Conservation (phyloP, 2,797 vertebrate species). For the Tinamus major region DNA sequence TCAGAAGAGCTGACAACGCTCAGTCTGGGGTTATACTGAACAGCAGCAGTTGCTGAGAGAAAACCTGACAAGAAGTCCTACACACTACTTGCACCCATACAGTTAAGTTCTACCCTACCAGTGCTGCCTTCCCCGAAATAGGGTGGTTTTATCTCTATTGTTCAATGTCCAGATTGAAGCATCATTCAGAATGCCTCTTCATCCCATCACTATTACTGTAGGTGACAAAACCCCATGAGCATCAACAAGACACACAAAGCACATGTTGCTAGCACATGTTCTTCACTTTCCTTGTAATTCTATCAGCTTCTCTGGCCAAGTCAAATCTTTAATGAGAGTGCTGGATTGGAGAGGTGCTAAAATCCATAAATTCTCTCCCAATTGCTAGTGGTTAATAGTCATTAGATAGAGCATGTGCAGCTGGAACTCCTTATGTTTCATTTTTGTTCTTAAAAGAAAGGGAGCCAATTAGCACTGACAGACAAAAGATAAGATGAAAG, state of each 20-base stretch:
- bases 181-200: background rate
- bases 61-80: background rate
- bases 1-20: background rate
- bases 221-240: background rate
- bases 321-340: conserved; percentile 46
- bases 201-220: background rate
- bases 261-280: conserved; percentile 26
- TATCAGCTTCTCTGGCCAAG: conserved; percentile 6
- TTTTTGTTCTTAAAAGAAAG: conserved; percentile 70
- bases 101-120: too few relatives aligned
- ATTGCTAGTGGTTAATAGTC: conserved; percentile 55
- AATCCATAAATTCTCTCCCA: conserved; percentile 61
- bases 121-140: too few relatives aligned
- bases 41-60: background rate
- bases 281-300: conserved; percentile 55
- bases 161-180: background rate
- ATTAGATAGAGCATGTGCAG: background rate
- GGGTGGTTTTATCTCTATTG: too few relatives aligned
- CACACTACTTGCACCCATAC: too few relatives aligned
- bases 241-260: background rate
- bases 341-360: conserved; percentile 69
- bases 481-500: conserved; percentile 67
- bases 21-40: background rate
- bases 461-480: conserved; percentile 61
- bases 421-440: conserved; percentile 57